Conservation (phyloP, 2,888 invertebrate species). For the Polyommatus iphigenia region DNA sequence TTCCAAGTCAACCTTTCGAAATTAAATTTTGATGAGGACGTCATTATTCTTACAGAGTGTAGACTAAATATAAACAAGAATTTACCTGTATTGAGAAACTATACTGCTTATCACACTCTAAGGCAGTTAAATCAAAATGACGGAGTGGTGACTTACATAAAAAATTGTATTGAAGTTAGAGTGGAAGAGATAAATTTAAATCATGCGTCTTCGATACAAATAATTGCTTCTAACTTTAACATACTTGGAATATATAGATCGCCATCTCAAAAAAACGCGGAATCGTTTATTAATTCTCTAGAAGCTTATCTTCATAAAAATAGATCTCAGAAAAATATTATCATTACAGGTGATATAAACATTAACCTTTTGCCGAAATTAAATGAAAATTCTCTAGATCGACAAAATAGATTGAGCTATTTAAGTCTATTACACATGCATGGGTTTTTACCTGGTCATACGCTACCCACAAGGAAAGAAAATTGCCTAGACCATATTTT, state of each 20-base stretch:
- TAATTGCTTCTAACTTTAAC: too few species aligned
- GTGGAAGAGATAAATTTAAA: too few species aligned
- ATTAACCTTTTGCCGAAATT: background rate
- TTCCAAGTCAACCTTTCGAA: background rate
- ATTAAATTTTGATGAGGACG: background rate
- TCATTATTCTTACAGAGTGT: background rate
- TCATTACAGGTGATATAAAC: conserved; percentile 17
- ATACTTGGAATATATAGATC: background rate
- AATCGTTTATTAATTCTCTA: conserved; percentile 6
- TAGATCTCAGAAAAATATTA: background rate
- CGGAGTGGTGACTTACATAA: background rate
- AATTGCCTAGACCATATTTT: conserved; percentile 19
- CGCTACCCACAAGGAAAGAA: conserved; percentile 1
- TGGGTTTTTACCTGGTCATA: conserved; percentile 1
- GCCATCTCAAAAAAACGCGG: background rate
- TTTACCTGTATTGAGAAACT: too few species aligned
- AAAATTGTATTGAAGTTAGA: too few species aligned
- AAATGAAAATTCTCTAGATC: background rate
- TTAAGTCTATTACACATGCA: conserved; percentile 5
- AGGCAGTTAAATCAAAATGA: background rate
- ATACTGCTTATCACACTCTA: background rate
- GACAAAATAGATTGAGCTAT: conserved; percentile 10
- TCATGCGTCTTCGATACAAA: too few species aligned
- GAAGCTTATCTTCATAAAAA: background rate
- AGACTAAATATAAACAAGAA: background rate